Evolutionary conservation across 2,797 vertebrate genomes (phyloP).

Genomic region (Esox lucius): DNA sequence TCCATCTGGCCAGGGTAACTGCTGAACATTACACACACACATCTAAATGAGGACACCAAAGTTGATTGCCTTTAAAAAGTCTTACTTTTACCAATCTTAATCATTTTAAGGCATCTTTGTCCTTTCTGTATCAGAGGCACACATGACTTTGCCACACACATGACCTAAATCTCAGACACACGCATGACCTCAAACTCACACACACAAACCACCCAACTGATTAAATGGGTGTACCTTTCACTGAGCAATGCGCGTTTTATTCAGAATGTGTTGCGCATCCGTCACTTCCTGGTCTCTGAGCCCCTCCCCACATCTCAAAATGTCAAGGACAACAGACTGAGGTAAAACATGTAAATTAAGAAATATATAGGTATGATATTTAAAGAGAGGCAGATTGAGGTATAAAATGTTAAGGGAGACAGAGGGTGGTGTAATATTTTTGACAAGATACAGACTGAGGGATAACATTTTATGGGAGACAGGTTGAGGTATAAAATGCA

Average conservation of each 20-base stretch:
- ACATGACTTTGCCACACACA: too few relatives aligned
- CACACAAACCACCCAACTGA: too few relatives aligned
- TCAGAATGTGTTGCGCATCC: conserved; percentile 62
- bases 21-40: background rate
- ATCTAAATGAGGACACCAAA: background rate
- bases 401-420: background rate
- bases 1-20: background rate
- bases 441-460: too few relatives aligned
- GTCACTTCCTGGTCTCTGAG: conserved; percentile 65
- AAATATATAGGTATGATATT: too few relatives aligned
- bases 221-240: conserved; percentile 62
- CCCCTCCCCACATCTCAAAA: conserved; percentile 45
- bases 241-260: conserved; percentile 59
- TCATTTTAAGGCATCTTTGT: too few relatives aligned
- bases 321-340: conserved; percentile 1
- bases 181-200: background rate
- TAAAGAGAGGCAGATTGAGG: too few relatives aligned
- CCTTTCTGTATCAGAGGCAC: too few relatives aligned
- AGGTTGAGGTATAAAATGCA: too few relatives aligned
- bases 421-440: too few relatives aligned
- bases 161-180: background rate
- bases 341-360: background rate
- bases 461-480: background rate
- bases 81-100: too few relatives aligned
- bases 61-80: too few relatives aligned